phyloP scores from a whole-genome alignment of 2,888 invertebrate species.

The Heliconius charithonia region DNA sequence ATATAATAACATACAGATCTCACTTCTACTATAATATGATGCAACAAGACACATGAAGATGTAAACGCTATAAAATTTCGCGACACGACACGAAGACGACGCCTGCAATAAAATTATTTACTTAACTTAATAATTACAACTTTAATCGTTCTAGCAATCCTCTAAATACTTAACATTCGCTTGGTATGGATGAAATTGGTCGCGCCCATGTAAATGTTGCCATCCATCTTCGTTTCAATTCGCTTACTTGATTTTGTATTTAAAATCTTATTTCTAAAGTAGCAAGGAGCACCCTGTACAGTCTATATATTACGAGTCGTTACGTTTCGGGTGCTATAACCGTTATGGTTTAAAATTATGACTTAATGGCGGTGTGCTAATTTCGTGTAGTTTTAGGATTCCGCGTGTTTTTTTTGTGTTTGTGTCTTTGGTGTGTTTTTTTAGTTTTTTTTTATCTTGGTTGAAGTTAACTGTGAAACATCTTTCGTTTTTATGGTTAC shows the following conservation, averaged over 20 bases:
- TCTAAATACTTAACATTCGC: conserved; percentile 34
- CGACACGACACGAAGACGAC: conserved; percentile 1
- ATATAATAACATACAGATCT: neutral
- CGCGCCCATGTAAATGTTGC: conserved; percentile 26
- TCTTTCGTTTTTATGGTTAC: neutral
- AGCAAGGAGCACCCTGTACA: conserved; percentile 1
- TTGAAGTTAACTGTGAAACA: neutral
- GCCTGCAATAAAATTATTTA: conserved; percentile 22
- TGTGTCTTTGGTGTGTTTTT: neutral
- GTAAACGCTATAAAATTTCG: conserved; percentile 5
- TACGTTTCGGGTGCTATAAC: conserved; percentile 41
- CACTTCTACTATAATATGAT: neutral
- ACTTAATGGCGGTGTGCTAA: conserved; percentile 33
- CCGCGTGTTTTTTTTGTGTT: conserved; percentile 3
- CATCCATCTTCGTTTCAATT: conserved; percentile 28
- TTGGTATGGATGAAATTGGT: conserved; percentile 32
- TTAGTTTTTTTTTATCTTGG: neutral
- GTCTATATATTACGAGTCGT: conserved; percentile 34
- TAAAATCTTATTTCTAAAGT: neutral
- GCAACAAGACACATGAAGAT: neutral
- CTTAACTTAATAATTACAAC: conserved; percentile 22
- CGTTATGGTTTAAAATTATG: conserved; percentile 42
- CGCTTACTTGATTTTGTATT: neutral
- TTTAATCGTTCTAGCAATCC: conserved; percentile 28
- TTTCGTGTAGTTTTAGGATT: conserved; percentile 25